Evolutionary conservation across 2,888 invertebrate genomes (phyloP), one percentile per base, ranked within the genome.

Genomic region (Polydrusus pterygomalis): DNA sequence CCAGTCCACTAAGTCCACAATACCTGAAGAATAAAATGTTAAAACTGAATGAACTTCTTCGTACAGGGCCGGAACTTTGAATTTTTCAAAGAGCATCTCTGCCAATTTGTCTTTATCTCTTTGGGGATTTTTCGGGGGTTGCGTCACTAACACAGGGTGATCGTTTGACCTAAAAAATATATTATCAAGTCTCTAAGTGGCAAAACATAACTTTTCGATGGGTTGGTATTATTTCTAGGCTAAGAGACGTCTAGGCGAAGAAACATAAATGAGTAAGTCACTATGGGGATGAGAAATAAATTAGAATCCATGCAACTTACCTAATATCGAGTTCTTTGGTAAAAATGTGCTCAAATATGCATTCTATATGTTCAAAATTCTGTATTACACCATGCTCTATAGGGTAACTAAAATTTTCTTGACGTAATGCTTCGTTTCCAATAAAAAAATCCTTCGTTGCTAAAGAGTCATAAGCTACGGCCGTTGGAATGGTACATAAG

Each of bases 21-120:
- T n/a, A 67, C 78, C 79, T 49, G 74, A 67, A 18, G 77, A 65
- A 65, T 78, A 75, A 38, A 78, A 74, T 5, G 77, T 70, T 34
- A 79, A 68, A n/a, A 79, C 78, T 9, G 79, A 62, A 49, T 77
- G 77, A 10, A 79, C 60, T 70, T 74, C 79, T 58, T 77, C 74
- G 38, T 79, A 78, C 11, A 78, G 34, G 1, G 74, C 77, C 18
- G 77, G 77, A 45, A 73, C 65, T 13, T 78, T 51, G 18, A 78
- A 80, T 49, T 79, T 75, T 74, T 79, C 79, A 72, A 79, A 79
- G 34, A 78, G 17, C 10, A 80, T 75, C 63, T 80, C 78, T 1
- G 78, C 78, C 1, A 78, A 68, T 74, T 79, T 80, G 49, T 80
- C 79, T 10, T 70, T 78, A n/a, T 78, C 73, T 49, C 60, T 47